Evolutionary conservation across 2,888 invertebrate species (phyloP).

Genomic region (Chromoteleia sp.): DNA sequence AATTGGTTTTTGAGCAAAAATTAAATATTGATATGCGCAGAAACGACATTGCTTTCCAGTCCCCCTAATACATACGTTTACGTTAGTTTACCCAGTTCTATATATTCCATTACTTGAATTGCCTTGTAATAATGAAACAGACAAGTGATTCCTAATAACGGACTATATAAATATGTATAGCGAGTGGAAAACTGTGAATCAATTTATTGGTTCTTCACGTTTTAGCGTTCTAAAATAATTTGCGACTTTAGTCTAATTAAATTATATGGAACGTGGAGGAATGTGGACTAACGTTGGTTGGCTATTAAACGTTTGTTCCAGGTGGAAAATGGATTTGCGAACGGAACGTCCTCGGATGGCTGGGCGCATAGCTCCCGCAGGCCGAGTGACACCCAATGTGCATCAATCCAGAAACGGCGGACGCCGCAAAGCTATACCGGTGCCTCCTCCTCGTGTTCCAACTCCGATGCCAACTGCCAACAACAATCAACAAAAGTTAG

Average conservation of each 20-base stretch:
- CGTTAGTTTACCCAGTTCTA: too few species aligned
- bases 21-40: too few species aligned
- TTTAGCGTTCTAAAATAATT: not conserved
- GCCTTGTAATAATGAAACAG: too few species aligned
- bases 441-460: conserved; percentile 86
- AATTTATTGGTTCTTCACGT: too few species aligned
- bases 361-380: conserved; percentile 81
- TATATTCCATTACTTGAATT: too few species aligned
- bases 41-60: too few species aligned
- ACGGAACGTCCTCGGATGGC: conserved; percentile 81
- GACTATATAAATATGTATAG: too few species aligned
- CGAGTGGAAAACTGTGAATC: too few species aligned
- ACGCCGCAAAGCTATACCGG: conserved; percentile 85
- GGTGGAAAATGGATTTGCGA: conserved; percentile 80
- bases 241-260: conserved; percentile 12
- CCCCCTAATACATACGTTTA: too few species aligned
- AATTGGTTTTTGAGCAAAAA: too few species aligned
- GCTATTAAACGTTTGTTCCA: conserved; percentile 68
- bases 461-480: conserved; percentile 86
- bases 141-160: too few species aligned
- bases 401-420: conserved; percentile 79
- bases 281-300: conserved; percentile 18
- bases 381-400: conserved; percentile 81
- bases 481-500: conserved; percentile 85
- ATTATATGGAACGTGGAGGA: conserved; percentile 24